Evolutionary conservation across 1,140 invertebrate genomes (phyloP), one percentile per base, ranked within the genome.

Genomic region (Formica selysi): DNA sequence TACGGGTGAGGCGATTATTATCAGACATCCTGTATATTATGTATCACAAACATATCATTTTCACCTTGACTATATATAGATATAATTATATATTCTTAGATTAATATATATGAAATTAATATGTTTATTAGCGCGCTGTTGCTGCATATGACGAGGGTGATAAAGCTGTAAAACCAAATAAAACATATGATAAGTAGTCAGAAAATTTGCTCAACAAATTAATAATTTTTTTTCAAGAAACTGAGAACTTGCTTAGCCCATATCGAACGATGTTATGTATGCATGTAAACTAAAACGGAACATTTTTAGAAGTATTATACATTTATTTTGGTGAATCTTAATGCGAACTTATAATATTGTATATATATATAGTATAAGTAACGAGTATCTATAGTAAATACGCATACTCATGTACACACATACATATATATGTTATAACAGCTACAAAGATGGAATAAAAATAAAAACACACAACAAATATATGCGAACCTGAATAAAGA

Each of bases 241-340:
- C 16, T 5, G 19, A 41, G 11, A 65, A 65, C 11, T 51, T 5
- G 3, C 41, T 51, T n/a, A 22, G 26, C 13, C 22, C 19, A 57
- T 6, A 1, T 44, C 0, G 16, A 68, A 54, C 3, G 13, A 48
- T 32, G 7, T 22, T 29, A 13, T 7, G 7, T 19, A 3, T 70
- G 19, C 2, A 26, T 41, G 29, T 59, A 59, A 73, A 6, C 38
- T n/a, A n/a, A n/a, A n/a, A n/a, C n/a, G n/a, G n/a, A n/a, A n/a
- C n/a, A n/a, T 13, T n/a, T 76, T 74, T 76, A 19, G 51, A 62
- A 36, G 19, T 51, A 76, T 36, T 19, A 48, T 74, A 61, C 36
- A 44, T 84, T 76, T 84, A 74, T 84, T 73, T 84, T 38, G 13
- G n/a, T 74, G 57, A 16, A 48, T 16, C 22, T 38, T 29, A 51